Evolutionary conservation across 2,113 vertebrate genomes (phyloP), one percentile per base, ranked within the genome.

Genomic region (Dolichotis patagonum): DNA sequence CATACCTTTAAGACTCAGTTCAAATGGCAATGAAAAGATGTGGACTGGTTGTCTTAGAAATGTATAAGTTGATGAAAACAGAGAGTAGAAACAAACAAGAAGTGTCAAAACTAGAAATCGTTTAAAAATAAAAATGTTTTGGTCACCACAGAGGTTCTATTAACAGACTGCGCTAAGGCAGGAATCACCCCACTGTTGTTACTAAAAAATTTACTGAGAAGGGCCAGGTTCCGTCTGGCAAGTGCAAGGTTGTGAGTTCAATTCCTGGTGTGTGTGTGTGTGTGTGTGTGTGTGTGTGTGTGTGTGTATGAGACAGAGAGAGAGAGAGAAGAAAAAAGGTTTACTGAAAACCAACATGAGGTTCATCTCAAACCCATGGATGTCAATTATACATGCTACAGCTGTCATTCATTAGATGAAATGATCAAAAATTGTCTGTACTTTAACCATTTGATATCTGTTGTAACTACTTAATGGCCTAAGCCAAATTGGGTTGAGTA

Each of bases 401-500:
- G 73, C 73, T 86, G 83, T 94, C 91, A 58, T 95, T 95, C 91
- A 94, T 90, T 85, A 95, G 49, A 69, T 62, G 46, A 93, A 92
- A 96, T 89, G 30, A 89, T 93, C 24, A 78, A 93, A 77, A 96
- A 93, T 85, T 88, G 24, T 90, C 77, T 90, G 56, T 38, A 65
- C 62, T 97, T 86, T 92, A 85, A 60, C 56, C 80, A 94, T 91
- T 93, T 85, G 46, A 32, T 88, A 58, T 93, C 96, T 86, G 78
- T 62, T 63, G 4, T 85, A 88, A 97, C 93, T 92, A 88, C 87
- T 80, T 83, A 95, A 81, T 91, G 80, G 43, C 71, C 52, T 82
- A 69, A 91, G 84, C 16, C 77, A 94, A 96, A 96, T n/a, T 84
- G 49, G 3, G 28, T 63, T 93, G 85, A 80, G 63, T 65, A 13